A percentile compares a stretch with the other conserved stretches of the same genome.
Conservation (phyloP, 2,797 vertebrate genomes). For the Onychomys leucogaster region DNA sequence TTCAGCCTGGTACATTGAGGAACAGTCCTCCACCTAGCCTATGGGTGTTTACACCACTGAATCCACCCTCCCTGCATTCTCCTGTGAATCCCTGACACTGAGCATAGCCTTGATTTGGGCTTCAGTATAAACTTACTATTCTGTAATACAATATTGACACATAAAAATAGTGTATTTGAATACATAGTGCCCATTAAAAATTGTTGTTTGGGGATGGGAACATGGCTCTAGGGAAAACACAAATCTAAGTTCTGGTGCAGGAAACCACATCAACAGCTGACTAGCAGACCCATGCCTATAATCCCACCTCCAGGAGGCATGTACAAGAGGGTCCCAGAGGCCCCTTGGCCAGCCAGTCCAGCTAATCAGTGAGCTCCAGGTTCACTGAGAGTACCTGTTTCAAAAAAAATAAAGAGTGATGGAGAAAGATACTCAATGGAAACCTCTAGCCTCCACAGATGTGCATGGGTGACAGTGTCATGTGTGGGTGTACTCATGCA, state of each 20-base stretch:
- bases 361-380: background rate
- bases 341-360: no score
- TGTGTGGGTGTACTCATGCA: background rate
- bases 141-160: background rate
- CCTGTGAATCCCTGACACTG: background rate
- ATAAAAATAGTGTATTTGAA: background rate
- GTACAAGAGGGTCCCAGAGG: background rate
- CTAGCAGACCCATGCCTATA: background rate
- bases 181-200: background rate
- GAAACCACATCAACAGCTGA: background rate
- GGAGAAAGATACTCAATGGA: background rate
- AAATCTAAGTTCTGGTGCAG: background rate
- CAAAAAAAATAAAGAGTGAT: background rate
- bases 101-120: slow-evolving; percentile 19
- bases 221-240: background rate
- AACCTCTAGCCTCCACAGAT: background rate
- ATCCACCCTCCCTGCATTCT: background rate
- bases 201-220: background rate
- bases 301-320: background rate
- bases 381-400: background rate
- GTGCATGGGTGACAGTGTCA: background rate
- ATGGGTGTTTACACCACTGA: background rate
- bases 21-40: background rate
- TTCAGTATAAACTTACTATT: slow-evolving; percentile 25
- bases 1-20: background rate